Evolutionary conservation across 2,113 vertebrate genomes (phyloP), one percentile per base, ranked within the genome.

Genomic region (Carollia perspicillata): DNA sequence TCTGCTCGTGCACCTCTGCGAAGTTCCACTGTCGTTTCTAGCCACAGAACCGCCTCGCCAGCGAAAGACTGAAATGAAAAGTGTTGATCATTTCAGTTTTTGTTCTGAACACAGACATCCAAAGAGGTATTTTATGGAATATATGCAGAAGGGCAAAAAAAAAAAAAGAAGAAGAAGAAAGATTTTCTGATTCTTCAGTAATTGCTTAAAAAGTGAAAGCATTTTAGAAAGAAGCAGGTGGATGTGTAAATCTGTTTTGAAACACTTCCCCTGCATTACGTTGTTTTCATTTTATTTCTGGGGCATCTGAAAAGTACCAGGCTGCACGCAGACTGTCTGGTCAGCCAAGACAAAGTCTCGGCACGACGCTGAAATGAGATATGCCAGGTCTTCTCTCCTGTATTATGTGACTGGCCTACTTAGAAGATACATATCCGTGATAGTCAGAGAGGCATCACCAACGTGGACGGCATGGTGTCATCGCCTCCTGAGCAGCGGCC

Each of bases 331-430:
- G 35, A 93, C 44, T 33, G 5, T 58, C 53, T 68, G n/a, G 51
- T 80, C n/a, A 94, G 81, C 35, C 47, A 80, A 96, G 72, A 92
- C 66, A 94, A 89, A 89, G 90, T 74, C 90, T 63, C 95, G 69
- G 84, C 60, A 86, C 37, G 89, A 65, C 55, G 69, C 16, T 93
- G 92, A 95, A 97, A 93, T 51, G 91, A 87, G 92, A 94, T 96
- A 86, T 55, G 49, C 23, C 26, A 93, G n/a, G 16, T 81, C 63
- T 42, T 55, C 51, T 33, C 23, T 92, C 72, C 30, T 0, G 5
- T 92, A 95, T 90, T 95, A 72, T 68, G 89, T 96, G 35, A 96
- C 93, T 96, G 93, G 26, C 89, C 93, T 93, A 96, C 53, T 96
- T 96, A 86, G 63, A 79, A 58, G 75, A 86, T 51, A 51, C 84